Conservation (phyloP, 2,113 vertebrate genomes). For the Nesogale talazaci region DNA sequence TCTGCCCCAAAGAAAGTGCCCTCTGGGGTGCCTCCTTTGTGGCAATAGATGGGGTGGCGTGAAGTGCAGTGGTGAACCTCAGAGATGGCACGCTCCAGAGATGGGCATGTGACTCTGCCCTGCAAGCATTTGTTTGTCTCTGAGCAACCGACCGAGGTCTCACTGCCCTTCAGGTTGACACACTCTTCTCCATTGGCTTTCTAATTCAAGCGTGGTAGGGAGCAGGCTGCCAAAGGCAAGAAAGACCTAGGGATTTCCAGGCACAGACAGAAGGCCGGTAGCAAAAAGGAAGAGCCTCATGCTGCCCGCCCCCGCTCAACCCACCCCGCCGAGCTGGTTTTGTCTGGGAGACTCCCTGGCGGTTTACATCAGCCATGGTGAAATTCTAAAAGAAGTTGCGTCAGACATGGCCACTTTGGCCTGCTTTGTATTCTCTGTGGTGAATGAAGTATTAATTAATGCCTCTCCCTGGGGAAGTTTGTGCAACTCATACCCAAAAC, state of each 20-base stretch:
- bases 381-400: constrained; percentile 79
- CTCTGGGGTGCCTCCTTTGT: not conserved
- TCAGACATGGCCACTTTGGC: constrained; percentile 75
- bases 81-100: not conserved
- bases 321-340: not conserved
- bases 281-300: constrained; percentile 33
- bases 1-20: not conserved
- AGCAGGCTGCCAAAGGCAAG: not conserved
- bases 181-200: not conserved
- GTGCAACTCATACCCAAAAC: constrained; percentile 76
- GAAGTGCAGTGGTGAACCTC: accelerated
- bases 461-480: constrained; percentile 65
- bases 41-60: not conserved
- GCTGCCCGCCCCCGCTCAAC: not conserved
- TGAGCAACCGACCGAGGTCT: not conserved
- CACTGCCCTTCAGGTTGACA: not conserved
- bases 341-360: not conserved
- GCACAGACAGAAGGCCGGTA: not conserved
- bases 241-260: constrained; percentile 51
- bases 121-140: not conserved
- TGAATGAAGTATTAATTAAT: constrained; percentile 76
- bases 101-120: not conserved
- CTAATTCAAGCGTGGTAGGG: not conserved
- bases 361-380: constrained; percentile 70
- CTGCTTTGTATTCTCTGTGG: constrained; percentile 56